Base-by-base conservation (phyloP, 2,113 vertebrate species). In the Pantherophis guttatus region DNA sequence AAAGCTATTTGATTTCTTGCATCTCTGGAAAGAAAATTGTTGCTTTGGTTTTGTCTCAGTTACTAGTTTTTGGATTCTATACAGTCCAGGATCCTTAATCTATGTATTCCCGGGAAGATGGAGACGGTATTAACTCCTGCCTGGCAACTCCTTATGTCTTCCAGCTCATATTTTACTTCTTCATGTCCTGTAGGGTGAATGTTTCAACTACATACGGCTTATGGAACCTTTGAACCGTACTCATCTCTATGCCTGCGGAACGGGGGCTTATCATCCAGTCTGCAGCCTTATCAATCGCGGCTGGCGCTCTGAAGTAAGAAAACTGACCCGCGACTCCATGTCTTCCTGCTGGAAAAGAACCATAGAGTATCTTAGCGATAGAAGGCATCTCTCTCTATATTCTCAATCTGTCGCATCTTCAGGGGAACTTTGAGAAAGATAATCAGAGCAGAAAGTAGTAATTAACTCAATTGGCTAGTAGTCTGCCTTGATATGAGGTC, bases 191-290 rank as follows among this genome's bases (percentile, higher is more conserved):
- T 94, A 98, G 97, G 97, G 96, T 11, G 97, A 98, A 85, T 98
- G 97, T 94, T 96, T 96, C 90, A 98, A 98, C 93, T 98, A 97
- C 93, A 94, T 98, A 24, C 97, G 98, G 3, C 57, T 98, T 94
- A 98, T 98, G 9, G 97, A 98, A 94, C 98, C 98, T 0, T 97
- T 98, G 97, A 98, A 98, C 97, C 98, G 98, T 92, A 98, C 98
- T 90, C 98, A 98, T 96, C 97, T 98, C 85, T 98, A 98, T 93
- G 97, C 97, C 70, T 98, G 98, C 88, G 98, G 98, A 58, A 98
- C 98, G 1, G 98, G 98, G 57, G 98, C 98, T 29, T 98, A 98
- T 96, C 98, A 97, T n/a, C 98, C 98, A 50, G 97, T 98, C 95
- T 98, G 98, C 94, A 98, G 97, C 19, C 98, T 98, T 93, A 96